phyloP scores from a whole-genome alignment of 2,113 vertebrate genomes.

The Barbus barbus region DNA sequence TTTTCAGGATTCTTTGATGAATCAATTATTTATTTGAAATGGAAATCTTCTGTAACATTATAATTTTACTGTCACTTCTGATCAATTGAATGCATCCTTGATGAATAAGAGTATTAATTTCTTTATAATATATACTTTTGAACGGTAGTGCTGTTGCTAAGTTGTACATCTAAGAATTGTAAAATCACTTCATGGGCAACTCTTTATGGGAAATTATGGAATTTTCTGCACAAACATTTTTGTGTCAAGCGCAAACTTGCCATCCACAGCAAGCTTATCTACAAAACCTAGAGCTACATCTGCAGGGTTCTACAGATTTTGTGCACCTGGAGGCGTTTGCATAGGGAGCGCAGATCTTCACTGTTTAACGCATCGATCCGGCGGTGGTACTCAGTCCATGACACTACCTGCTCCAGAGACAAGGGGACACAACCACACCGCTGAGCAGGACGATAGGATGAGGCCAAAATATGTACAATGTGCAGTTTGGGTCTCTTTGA shows the following conservation, averaged over 20 bases:
- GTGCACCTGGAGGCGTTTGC: conserved; percentile 99
- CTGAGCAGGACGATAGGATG: conserved; percentile 75
- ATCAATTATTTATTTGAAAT: too few species aligned
- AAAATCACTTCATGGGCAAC: neutral
- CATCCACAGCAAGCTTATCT: neutral
- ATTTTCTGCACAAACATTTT: conserved; percentile 4
- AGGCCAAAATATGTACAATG: conserved; percentile 59
- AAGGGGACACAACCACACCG: conserved; percentile 86
- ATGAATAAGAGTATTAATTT: too few species aligned
- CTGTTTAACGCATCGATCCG: conserved; percentile 99
- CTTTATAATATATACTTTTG: too few species aligned
- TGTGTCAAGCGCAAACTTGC: neutral
- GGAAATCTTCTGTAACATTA: too few species aligned
- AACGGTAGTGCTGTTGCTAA: neutral
- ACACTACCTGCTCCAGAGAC: conserved; percentile 99
- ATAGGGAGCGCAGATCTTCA: conserved; percentile 99
- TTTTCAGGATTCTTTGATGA: too few species aligned
- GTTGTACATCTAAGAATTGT: neutral
- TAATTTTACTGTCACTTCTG: too few species aligned
- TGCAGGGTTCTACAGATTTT: conserved; percentile 17
- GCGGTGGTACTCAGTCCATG: conserved; percentile 99
- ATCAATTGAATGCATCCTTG: too few species aligned
- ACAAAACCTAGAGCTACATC: conserved; percentile 7
- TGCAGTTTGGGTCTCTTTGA: conserved; percentile 25
- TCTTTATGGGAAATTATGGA: neutral